A percentile compares a stretch with the other conserved stretches of the same genome.
Conservation (phyloP, 1,140 invertebrate species). For the Calosoma granatense region DNA sequence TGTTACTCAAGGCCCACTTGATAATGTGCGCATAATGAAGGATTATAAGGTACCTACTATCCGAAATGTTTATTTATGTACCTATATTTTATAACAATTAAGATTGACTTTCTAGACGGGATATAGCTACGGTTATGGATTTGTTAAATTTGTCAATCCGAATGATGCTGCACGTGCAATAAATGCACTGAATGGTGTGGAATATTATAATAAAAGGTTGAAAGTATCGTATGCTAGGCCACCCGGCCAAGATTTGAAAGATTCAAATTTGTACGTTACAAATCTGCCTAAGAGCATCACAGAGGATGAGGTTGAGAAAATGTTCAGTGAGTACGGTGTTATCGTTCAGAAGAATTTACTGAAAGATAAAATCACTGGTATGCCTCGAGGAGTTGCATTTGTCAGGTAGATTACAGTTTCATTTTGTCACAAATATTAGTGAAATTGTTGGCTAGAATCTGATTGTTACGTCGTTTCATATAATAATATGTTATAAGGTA, state of each 20-base stretch:
- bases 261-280: conserved; percentile 89
- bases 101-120: conserved; percentile 52
- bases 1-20: conserved; percentile 73
- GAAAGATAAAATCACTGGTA: conserved; percentile 75
- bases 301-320: conserved; percentile 67
- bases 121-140: conserved; percentile 93
- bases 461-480: conserved; percentile 10
- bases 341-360: conserved; percentile 87
- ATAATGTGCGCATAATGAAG: conserved; percentile 85
- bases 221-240: conserved; percentile 86
- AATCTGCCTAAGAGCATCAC: conserved; percentile 80
- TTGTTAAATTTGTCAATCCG: conserved; percentile 81
- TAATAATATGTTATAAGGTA: conserved; percentile 7
- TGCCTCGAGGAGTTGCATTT: conserved; percentile 81
- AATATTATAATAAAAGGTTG: conserved; percentile 37
- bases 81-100: conserved; percentile 15
- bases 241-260: conserved; percentile 85
- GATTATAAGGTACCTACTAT: conserved; percentile 74
- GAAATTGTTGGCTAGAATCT: conserved; percentile 13
- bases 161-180: conserved; percentile 82
- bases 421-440: too few relatives aligned
- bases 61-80: too few relatives aligned
- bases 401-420: conserved; percentile 55
- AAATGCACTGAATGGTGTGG: conserved; percentile 72
- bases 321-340: conserved; percentile 77